A percentile compares a stretch with the other conserved stretches of the same genome.
Conservation (phyloP, 2,113 vertebrate genomes). For the Canis aureus region DNA sequence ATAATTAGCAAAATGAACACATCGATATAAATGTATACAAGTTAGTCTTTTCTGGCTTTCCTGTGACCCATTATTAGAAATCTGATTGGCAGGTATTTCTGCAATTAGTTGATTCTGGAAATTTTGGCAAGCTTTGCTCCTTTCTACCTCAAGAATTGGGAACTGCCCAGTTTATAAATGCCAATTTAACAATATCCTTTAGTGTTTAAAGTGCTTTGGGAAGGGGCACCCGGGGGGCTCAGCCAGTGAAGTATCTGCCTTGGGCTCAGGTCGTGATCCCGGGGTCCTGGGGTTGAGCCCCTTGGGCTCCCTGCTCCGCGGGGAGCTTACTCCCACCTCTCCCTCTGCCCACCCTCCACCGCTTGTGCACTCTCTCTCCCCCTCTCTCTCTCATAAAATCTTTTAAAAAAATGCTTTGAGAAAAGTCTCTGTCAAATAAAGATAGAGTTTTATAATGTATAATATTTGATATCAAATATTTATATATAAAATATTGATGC, state of each 20-base stretch:
- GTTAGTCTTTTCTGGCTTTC: not conserved
- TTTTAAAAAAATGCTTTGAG: not conserved
- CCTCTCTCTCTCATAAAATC: too few relatives aligned
- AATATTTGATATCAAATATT: conserved; percentile 2
- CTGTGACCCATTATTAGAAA: not conserved
- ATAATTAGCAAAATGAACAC: not conserved
- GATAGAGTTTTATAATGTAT: not conserved
- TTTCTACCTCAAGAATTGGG: not conserved
- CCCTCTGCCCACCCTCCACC: too few relatives aligned
- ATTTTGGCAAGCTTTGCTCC: not conserved
- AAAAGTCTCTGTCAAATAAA: not conserved
- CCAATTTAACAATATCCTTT: not conserved
- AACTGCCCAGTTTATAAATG: not conserved
- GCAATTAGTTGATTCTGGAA: conserved; percentile 8
- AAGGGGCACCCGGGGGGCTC: too few relatives aligned
- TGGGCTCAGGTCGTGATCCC: too few relatives aligned
- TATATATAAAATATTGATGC: not conserved
- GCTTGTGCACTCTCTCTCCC: too few relatives aligned
- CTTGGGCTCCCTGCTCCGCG: too few relatives aligned
- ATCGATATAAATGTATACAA: not conserved
- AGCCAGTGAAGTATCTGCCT: too few relatives aligned
- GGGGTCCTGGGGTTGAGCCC: too few relatives aligned
- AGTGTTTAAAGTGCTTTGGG: not conserved
- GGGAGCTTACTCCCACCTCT: too few relatives aligned
- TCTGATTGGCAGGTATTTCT: not conserved